Evolutionary conservation across 1,140 invertebrate genomes (phyloP).

Genomic region (Artemia franciscana): DNA sequence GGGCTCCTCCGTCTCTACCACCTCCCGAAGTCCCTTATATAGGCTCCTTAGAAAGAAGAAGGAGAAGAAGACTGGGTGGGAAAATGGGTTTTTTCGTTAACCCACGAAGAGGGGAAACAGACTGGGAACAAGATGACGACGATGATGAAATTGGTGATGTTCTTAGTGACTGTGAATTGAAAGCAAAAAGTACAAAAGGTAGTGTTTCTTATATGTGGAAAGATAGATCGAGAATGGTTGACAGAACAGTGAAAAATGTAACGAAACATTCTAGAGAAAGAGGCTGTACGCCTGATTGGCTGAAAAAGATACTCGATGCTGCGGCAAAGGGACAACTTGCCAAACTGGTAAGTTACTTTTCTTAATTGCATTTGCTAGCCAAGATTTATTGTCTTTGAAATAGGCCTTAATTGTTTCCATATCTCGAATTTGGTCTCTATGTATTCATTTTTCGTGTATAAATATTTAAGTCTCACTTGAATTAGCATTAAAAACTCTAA

Average conservation of each 20-base stretch:
- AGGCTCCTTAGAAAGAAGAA: slow-evolving; percentile 8
- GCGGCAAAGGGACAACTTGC: slow-evolving; percentile 19
- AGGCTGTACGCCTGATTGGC: slow-evolving; percentile 23
- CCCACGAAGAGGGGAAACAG: slow-evolving; percentile 8
- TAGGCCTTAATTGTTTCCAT: no score
- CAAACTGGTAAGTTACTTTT: slow-evolving; percentile 18
- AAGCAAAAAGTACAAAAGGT: not conserved
- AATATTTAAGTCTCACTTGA: no score
- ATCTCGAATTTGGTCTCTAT: no score
- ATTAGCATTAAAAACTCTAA: no score
- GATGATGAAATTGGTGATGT: slow-evolving; percentile 6
- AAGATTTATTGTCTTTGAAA: no score
- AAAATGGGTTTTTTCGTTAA: not conserved
- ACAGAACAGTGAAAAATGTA: not conserved
- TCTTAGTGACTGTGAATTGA: not conserved
- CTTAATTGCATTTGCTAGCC: no score
- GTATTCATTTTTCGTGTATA: no score
- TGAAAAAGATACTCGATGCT: slow-evolving; percentile 20
- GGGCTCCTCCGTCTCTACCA: not conserved
- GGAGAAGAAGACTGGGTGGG: slow-evolving; percentile 3
- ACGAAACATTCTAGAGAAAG: slow-evolving; percentile 10
- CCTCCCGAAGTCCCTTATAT: slow-evolving; percentile 4
- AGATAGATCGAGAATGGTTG: not conserved
- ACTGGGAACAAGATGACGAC: slow-evolving; percentile 9
- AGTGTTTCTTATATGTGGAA: not conserved